phyloP scores from a whole-genome alignment of 2,888 invertebrate genomes.

The Quadroppia sp. region DNA sequence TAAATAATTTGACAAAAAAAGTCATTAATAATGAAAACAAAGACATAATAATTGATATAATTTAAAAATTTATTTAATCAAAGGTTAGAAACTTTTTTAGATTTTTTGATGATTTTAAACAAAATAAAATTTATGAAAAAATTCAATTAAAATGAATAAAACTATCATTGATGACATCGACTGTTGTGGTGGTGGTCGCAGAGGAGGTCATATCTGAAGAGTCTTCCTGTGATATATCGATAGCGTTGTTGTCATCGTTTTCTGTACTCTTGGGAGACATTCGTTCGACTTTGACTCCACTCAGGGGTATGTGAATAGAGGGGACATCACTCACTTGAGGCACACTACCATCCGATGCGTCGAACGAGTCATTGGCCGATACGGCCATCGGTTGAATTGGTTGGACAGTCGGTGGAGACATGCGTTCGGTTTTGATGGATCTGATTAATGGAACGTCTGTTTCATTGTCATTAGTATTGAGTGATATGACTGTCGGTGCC shows the following conservation, averaged over 20 bases:
- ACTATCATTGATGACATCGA: background rate
- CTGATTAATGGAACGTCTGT: background rate
- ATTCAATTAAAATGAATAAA: too few relatives aligned
- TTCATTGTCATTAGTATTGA: background rate
- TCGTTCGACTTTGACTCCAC: background rate
- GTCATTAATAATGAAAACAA: too few relatives aligned
- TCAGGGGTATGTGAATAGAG: background rate
- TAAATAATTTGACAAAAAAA: too few relatives aligned
- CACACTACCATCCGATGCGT: background rate
- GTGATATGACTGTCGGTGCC: background rate
- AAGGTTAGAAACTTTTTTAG: too few relatives aligned
- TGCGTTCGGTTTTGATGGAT: constrained; percentile 8
- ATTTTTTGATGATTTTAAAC: too few relatives aligned
- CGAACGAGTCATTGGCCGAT: background rate
- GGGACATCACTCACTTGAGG: background rate
- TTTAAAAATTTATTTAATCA: too few relatives aligned
- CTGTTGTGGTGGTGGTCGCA: too few relatives aligned
- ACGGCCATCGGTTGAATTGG: background rate
- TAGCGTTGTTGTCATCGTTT: background rate
- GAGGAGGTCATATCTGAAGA: constrained; percentile 3
- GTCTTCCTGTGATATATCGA: background rate
- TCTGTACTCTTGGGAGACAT: background rate
- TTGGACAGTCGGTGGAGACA: background rate
- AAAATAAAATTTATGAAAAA: too few relatives aligned
- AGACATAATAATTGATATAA: too few relatives aligned